phyloP scores from a whole-genome alignment of 2,113 vertebrate genomes.

The Eulacestoma nigropectus region DNA sequence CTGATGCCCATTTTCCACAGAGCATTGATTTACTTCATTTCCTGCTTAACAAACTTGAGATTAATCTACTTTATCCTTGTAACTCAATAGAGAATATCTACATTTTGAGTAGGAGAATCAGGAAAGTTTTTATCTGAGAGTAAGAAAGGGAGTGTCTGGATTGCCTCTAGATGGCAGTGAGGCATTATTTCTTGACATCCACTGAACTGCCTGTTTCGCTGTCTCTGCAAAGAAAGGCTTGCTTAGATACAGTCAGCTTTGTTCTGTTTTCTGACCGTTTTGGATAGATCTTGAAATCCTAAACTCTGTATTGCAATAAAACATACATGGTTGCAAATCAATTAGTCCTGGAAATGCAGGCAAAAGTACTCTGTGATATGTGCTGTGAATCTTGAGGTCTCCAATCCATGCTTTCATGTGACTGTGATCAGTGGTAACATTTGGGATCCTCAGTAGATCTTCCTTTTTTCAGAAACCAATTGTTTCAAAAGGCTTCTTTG shows the following conservation, averaged over 20 bases:
- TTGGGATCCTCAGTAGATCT: not conserved
- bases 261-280: not conserved
- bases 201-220: not conserved
- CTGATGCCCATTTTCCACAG: not conserved
- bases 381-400: not conserved
- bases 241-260: not conserved
- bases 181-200: not conserved
- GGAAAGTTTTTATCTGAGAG: not conserved
- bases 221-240: not conserved
- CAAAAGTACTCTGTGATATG: fast-evolving
- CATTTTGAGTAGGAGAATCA: not conserved
- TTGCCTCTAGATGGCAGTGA: slow-evolving; percentile 48
- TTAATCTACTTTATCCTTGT: not conserved
- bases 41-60: not conserved
- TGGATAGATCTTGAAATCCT: not conserved
- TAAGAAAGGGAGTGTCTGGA: not conserved
- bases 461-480: not conserved
- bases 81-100: not conserved
- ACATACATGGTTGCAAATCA: not conserved
- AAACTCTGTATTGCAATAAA: not conserved
- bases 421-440: not conserved
- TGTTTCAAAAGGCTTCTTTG: not conserved
- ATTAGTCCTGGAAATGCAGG: not conserved
- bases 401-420: fast-evolving
- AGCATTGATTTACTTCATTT: not conserved